These are phyloP conservation scores for Campoletis sonorensis DNA, from an alignment of 1,140 invertebrate genomes.

Conservation along the genomic window DNA sequence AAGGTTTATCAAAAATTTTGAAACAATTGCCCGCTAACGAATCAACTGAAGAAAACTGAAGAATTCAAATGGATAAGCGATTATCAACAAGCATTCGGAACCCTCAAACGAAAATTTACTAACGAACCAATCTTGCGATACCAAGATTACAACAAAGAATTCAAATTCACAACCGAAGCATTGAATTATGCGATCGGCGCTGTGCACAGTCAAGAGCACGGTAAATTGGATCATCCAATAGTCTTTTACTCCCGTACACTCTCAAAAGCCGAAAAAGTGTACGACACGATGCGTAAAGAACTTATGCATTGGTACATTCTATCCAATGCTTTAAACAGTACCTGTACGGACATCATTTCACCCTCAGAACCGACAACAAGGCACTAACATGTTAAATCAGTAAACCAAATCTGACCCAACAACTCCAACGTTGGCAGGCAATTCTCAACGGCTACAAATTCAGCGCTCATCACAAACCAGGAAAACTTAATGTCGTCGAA, in stretches of 20 bases:
- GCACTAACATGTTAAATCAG: background rate
- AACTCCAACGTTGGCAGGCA: background rate
- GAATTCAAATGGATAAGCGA: conserved; percentile 52
- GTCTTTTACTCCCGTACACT: background rate
- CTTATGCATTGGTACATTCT: background rate
- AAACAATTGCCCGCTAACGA: conserved; percentile 48
- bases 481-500: background rate
- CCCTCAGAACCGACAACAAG: background rate
- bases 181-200: background rate
- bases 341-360: background rate
- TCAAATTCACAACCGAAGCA: background rate
- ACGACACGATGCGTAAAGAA: conserved; percentile 1
- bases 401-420: background rate
- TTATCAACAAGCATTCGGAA: background rate
- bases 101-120: background rate
- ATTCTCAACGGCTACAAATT: background rate
- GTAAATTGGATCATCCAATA: background rate
- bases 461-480: background rate
- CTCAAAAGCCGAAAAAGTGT: background rate
- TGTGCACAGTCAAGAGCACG: background rate
- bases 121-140: background rate
- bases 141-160: background rate
- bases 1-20: conserved; percentile 53
- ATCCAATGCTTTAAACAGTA: background rate
- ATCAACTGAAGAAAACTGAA: conserved; percentile 56